Base-by-base conservation (phyloP, 2,113 vertebrate genomes). In the Proteles cristata region DNA sequence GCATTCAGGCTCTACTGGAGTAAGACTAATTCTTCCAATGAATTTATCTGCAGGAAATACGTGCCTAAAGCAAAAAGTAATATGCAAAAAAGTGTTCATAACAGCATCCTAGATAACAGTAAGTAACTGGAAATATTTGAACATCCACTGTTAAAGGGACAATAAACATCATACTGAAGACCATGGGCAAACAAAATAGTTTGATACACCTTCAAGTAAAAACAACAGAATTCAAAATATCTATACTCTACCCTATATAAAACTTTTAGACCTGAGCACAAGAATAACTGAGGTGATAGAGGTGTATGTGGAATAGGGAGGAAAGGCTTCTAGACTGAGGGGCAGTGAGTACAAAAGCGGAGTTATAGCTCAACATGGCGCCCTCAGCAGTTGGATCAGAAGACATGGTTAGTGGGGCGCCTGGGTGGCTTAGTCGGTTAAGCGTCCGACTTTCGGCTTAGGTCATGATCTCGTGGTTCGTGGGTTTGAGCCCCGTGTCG, bases 11-110 rank as follows among this genome's bases (percentile, higher is more conserved):
- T 83, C 68, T 65, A 55, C 16, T 43, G 45, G 9, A 76, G 9
- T 74, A 83, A 74, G 69, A 76, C 8, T 50, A 74, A 89, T 55
- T 45, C 10, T 53, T 92, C 43, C 19, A 73, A 50, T 21, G 1
- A 33, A 53, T 16, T 87, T 86, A 63, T 80, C 50, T 92, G 43
- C n/a, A 76, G 28, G 45, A 96, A 92, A 65, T 82, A 73, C 48
- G 55, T 88, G 15, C 28, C 58, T 68, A 82, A 83, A 83, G 26
- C 26, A 83, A 83, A 94, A 90, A 68, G 23, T 21, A 84, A 76
- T 55, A n/a, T 63, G 33, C 33, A 81, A 53, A 73, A 8, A 71
- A 53, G 8, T 82, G 19, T 65, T 81, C 33, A 53, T 63, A 45
- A 68, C 31, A 39, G 39, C 80, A 95, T 31, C 65, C 71, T 50